Evolutionary conservation across 2,113 vertebrate species (phyloP), one percentile per base, ranked within the genome.

Genomic region (Periophthalmodon schlosseri): DNA sequence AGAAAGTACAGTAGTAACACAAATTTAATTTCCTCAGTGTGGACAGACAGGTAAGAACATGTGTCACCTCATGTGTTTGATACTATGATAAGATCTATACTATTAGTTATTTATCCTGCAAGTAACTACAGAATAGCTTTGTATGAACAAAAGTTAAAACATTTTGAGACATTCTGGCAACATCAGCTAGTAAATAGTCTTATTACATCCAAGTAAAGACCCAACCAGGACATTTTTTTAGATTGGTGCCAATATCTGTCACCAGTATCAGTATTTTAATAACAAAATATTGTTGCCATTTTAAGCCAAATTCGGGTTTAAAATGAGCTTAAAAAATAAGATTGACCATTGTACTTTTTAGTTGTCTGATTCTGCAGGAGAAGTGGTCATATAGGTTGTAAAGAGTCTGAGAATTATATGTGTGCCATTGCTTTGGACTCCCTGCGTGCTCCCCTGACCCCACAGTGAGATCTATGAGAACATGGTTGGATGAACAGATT

Each of bases 1-100:
- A 52, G 47, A 73, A 76, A 73, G 57, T 64, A 34, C 47, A 84
- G 63, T 65, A 44, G 47, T 82, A 56, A 56, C 57, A 34, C 21
- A 64, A 18, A 61, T 76, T 66, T 65, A 28, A 81, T 78, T 69
- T 69, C 23, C 33, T 64, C 33, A 33, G 10, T 61, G 54, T 20
- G 47, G 56, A 36, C 57, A 57, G 33, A 61, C 61, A 34, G 8
- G 36, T 20, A 18, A 64, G 33, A 64, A 64, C 33, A 36, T 36
- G 16, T 69, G 61, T 54, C 49, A 69, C 63, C 66, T 64, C 33
- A 11, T 74, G 49, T 54, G 67, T 39, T 44, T 61, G 58, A 63
- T 75, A n/a, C 16, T 28, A 0, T 54, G 75, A 58, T 69, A 46
- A 65, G n/a, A 23, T 11, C 1, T 16, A 33, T 23, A 57, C 39